Evolutionary conservation across 2,113 vertebrate species (phyloP), one percentile per base, ranked within the genome.

Genomic region (Myotis davidii): DNA sequence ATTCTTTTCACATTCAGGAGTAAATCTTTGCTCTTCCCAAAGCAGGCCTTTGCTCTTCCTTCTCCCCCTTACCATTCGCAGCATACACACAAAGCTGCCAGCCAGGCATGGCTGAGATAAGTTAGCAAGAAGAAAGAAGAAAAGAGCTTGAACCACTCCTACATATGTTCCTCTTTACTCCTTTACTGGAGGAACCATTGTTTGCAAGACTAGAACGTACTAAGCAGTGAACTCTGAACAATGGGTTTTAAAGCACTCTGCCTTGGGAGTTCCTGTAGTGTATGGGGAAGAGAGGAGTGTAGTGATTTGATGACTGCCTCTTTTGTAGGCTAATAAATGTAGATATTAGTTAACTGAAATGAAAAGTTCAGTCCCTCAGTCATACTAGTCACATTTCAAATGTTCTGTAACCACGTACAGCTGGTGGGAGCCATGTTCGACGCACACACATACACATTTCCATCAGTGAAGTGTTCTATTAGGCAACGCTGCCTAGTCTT

Each of bases 1-100:
- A 2, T 64, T 77, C 74, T 69, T 94, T 78, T 25, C 27, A 56
- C 25, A 29, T 59, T 67, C 52, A 59, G 25, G 32, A 82, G 89
- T 81, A 61, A 84, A 95, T 83, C 70, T 94, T 88, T 37, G 48
- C 89, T 94, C 18, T 88, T 61, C 89, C 48, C 76, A 65, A 70
- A 79, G 76, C 42, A 64, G 72, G 27, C 3, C 91, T 94, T 52
- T 76, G 78, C 27, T 87, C 45, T 91, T 39, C 2, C 5, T 54
- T 76, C 27, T 73, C 12, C 32, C 6, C 21, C 9, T 72, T 21
- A 25, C 12, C 3, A 8, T 81, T 1, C 7, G 17, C 7, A 32
- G 9, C 0, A 1, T 1, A 73, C 32, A 32, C 34, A 9, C 3
- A 29, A 27, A 64, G 45, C 69, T 48, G 20, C 39, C 20, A n/a